A percentile compares a stretch with the other conserved stretches of the same genome.
Evolutionary conservation across 2,113 vertebrate species (phyloP).

Genomic region (Nyctibius bracteatus): DNA sequence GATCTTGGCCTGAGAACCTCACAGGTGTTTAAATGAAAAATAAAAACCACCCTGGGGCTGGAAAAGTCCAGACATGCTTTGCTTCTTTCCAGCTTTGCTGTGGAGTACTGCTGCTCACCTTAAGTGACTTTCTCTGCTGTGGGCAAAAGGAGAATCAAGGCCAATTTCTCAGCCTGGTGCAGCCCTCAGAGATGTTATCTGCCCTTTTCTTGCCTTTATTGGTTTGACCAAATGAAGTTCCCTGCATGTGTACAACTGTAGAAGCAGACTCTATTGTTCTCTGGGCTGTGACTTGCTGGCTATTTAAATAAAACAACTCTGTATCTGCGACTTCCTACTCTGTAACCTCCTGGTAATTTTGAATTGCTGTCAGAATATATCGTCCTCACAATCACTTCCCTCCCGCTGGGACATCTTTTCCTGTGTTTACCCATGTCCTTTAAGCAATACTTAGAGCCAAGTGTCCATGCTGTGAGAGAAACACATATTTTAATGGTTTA

Average conservation of each 20-base stretch:
- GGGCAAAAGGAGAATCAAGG: not conserved
- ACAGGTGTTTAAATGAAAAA: slow-evolving; percentile 18
- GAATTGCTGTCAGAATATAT: slow-evolving; percentile 40
- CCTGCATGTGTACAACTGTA: not conserved
- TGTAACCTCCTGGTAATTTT: not conserved
- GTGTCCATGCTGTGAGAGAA: slow-evolving; percentile 29
- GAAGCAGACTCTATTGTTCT: not conserved
- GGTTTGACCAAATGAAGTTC: not conserved
- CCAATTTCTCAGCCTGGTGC: not conserved
- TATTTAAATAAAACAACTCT: slow-evolving; percentile 42
- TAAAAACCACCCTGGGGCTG: not conserved
- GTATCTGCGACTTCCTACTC: slow-evolving; percentile 13
- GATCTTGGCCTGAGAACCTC: not conserved
- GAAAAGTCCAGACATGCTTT: not conserved
- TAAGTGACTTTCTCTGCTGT: not conserved
- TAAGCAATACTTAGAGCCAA: slow-evolving; percentile 26
- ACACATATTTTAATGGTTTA: slow-evolving; percentile 25
- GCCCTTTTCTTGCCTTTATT: not conserved
- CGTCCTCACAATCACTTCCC: slow-evolving; percentile 27
- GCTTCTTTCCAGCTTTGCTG: not conserved
- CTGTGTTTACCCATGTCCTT: slow-evolving; percentile 49
- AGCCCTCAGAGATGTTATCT: not conserved
- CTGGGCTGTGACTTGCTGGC: not conserved
- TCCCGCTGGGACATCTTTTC: slow-evolving; percentile 37
- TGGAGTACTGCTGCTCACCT: not conserved